phyloP scores from a whole-genome alignment of 2,888 invertebrate species.

The Pterostichus niger region DNA sequence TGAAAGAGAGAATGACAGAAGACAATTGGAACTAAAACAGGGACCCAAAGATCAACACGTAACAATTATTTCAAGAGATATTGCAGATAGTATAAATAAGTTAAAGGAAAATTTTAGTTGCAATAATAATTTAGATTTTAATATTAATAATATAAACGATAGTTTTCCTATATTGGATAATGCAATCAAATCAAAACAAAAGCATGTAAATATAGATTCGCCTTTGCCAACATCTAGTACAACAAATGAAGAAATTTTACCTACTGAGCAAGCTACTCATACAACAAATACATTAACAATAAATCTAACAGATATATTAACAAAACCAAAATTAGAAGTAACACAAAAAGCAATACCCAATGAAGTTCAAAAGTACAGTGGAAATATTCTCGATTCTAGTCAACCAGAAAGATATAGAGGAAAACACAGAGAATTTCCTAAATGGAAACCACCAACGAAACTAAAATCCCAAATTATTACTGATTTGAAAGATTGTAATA shows the following conservation, averaged over 20 bases:
- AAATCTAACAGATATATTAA: constrained; percentile 59
- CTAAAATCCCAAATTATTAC: constrained; percentile 70
- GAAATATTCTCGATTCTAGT: constrained; percentile 70
- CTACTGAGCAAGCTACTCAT: constrained; percentile 3
- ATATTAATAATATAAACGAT: constrained; percentile 24
- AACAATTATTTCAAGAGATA: constrained; percentile 68
- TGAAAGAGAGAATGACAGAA: constrained; percentile 66
- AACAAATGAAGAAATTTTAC: neutral
- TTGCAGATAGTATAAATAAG: constrained; percentile 60
- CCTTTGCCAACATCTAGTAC: neutral
- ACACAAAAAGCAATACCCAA: constrained; percentile 15
- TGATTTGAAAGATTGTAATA: constrained; percentile 21
- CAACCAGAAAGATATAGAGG: constrained; percentile 70
- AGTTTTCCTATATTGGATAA: constrained; percentile 52
- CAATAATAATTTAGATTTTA: constrained; percentile 19
- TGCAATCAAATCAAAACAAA: constrained; percentile 8
- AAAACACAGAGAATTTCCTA: constrained; percentile 70
- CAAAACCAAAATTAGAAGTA: constrained; percentile 41
- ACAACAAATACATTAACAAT: constrained; percentile 27
- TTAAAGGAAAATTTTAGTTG: constrained; percentile 9
- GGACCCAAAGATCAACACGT: constrained; percentile 68
- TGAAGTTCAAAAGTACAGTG: constrained; percentile 51
- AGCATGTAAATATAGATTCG: neutral
- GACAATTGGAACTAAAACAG: constrained; percentile 66
- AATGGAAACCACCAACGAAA: constrained; percentile 68